Conservation (phyloP, 2,113 vertebrate species). For the Zosterops borbonicus region DNA sequence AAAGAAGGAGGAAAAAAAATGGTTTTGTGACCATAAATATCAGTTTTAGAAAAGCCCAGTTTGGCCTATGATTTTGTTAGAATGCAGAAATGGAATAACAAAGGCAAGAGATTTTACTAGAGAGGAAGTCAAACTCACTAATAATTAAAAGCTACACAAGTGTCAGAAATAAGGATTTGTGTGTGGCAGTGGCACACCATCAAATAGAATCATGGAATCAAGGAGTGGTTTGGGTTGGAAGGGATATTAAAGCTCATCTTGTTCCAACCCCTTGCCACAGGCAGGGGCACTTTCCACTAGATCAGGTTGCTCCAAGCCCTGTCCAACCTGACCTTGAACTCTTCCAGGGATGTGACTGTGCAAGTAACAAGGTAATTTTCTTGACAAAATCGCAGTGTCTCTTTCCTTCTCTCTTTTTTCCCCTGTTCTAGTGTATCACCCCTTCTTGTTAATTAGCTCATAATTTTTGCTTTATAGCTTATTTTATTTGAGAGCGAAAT, state of each 20-base stretch:
- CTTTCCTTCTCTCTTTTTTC: neutral
- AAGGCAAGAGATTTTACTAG: neutral
- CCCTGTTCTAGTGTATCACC: neutral
- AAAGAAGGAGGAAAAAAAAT: neutral
- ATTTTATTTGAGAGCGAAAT: neutral
- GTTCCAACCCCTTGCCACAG: neutral
- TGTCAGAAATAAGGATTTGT: neutral
- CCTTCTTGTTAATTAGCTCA: rapidly evolving
- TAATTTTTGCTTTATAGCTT: neutral
- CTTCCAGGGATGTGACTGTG: neutral
- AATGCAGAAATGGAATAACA: neutral
- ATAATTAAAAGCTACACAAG: neutral
- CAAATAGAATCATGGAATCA: neutral
- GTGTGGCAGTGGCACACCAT: neutral
- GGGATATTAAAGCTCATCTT: neutral
- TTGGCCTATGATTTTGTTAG: neutral
- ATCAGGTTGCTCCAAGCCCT: neutral
- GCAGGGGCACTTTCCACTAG: neutral
- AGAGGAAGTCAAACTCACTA: neutral
- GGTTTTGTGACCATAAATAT: neutral
- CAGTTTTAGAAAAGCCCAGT: neutral
- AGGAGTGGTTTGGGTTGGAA: neutral
- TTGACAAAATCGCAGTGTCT: neutral
- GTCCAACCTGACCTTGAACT: neutral
- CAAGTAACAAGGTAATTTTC: neutral